These are phyloP conservation scores for Idaea dimidiata DNA, from an alignment of 2,888 invertebrate genomes.

Conservation along the genomic window DNA sequence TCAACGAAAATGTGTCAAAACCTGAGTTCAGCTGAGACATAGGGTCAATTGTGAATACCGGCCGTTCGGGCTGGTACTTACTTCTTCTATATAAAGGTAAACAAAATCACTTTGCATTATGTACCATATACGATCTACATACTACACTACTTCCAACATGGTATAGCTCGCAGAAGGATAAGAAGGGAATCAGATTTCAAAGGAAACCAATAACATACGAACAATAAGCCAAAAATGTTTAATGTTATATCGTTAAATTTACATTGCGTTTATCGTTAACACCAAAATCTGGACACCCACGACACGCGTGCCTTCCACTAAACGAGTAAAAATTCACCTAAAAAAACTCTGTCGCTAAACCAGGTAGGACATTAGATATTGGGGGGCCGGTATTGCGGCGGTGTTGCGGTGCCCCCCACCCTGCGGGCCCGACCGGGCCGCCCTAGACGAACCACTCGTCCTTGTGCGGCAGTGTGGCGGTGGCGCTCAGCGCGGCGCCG, in stretches of 20 bases:
- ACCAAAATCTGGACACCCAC: conserved; percentile 72
- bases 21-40: too few species aligned
- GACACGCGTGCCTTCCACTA: conserved; percentile 68
- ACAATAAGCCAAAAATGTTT: conserved; percentile 80
- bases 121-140: too few species aligned
- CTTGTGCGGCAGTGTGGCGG: conserved; percentile 90
- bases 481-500: conserved; percentile 91
- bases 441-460: conserved; percentile 95
- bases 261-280: conserved; percentile 74
- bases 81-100: too few species aligned
- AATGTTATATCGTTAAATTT: conserved; percentile 79
- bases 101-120: too few species aligned
- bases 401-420: conserved; percentile 65
- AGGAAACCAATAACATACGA: conserved; percentile 72
- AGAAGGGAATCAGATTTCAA: conserved; percentile 28
- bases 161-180: neutral
- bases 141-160: neutral
- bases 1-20: too few species aligned
- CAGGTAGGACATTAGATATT: conserved; percentile 60
- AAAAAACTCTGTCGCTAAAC: conserved; percentile 68
- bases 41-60: too few species aligned
- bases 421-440: conserved; percentile 68
- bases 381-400: conserved; percentile 66
- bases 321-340: conserved; percentile 76
- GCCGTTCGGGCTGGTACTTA: too few species aligned